phyloP scores from a whole-genome alignment of 1,140 invertebrate species.

The Psilanteris sp. region DNA sequence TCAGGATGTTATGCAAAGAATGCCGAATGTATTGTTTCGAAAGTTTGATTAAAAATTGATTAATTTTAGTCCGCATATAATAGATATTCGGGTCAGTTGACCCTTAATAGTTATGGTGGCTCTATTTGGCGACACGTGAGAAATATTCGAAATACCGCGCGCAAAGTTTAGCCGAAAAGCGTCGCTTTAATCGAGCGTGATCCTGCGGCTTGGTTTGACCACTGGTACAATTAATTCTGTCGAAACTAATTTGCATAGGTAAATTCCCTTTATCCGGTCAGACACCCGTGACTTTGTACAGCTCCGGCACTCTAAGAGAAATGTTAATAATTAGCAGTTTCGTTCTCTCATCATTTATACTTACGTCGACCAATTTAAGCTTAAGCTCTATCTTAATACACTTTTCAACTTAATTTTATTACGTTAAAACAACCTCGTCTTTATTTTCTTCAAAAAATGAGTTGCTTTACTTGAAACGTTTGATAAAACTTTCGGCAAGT shows the following conservation, averaged over 20 bases:
- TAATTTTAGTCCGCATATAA: slow-evolving; percentile 10
- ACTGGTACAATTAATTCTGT: slow-evolving; percentile 71
- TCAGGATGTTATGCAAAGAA: too few species aligned
- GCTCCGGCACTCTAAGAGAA: slow-evolving; percentile 21
- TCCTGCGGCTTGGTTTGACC: slow-evolving; percentile 65
- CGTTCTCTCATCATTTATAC: slow-evolving; percentile 23
- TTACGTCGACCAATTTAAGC: slow-evolving; percentile 20
- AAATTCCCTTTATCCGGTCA: slow-evolving; percentile 67
- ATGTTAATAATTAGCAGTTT: slow-evolving; percentile 64
- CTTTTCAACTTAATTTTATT: too few species aligned
- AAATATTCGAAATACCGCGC: slow-evolving; percentile 53
- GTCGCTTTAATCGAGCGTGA: slow-evolving; percentile 50
- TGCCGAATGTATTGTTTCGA: too few species aligned
- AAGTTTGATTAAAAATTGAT: slow-evolving; percentile 40
- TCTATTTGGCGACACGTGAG: slow-evolving; percentile 44
- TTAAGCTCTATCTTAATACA: slow-evolving; percentile 25
- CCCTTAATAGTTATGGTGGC: slow-evolving; percentile 24
- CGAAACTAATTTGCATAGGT: slow-evolving; percentile 72
- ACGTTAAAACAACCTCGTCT: too few species aligned
- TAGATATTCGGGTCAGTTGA: slow-evolving; percentile 26
- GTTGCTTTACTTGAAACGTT: too few species aligned
- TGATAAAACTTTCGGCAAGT: too few species aligned
- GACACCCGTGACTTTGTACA: slow-evolving; percentile 50
- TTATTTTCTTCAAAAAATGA: too few species aligned
- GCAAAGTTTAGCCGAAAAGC: slow-evolving; percentile 40